Evolutionary conservation across 2,888 invertebrate species (phyloP).

Genomic region (Cantharis lateralis): DNA sequence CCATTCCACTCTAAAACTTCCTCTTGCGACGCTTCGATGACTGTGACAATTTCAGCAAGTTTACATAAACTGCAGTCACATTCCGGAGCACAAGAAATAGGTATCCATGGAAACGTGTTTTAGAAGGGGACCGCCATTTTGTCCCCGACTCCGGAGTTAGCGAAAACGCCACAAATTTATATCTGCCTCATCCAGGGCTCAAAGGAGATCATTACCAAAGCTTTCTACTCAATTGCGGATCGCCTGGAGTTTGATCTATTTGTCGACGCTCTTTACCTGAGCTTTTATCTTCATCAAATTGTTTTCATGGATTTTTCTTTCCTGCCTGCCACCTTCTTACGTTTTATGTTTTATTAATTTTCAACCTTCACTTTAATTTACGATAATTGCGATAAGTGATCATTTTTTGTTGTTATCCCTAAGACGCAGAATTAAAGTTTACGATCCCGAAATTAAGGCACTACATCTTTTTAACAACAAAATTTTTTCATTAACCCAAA

Average conservation of each 20-base stretch:
- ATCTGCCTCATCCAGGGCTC: slow-evolving; percentile 60
- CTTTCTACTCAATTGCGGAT: slow-evolving; percentile 60
- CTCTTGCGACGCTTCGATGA: slow-evolving; percentile 44
- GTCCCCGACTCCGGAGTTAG: slow-evolving; percentile 53
- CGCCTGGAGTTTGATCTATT: slow-evolving; percentile 58
- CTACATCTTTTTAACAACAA: neutral
- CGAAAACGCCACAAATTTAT: slow-evolving; percentile 58
- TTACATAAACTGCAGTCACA: slow-evolving; percentile 40
- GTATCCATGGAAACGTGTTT: slow-evolving; percentile 54
- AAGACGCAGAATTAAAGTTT: neutral
- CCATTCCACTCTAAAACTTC: slow-evolving; percentile 44
- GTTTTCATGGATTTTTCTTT: slow-evolving; percentile 36
- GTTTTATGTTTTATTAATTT: slow-evolving; percentile 15
- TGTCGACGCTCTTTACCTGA: slow-evolving; percentile 51
- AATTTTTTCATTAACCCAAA: neutral
- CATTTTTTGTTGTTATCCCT: neutral
- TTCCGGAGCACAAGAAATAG: slow-evolving; percentile 48
- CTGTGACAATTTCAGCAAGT: slow-evolving; percentile 40
- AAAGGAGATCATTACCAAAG: slow-evolving; percentile 60
- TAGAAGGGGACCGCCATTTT: slow-evolving; percentile 52
- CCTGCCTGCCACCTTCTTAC: slow-evolving; percentile 14
- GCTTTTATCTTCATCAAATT: slow-evolving; percentile 38
- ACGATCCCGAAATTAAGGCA: neutral
- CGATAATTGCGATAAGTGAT: neutral
- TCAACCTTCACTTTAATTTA: slow-evolving; percentile 1